These are phyloP conservation scores for Potorous gilbertii DNA, from an alignment of 2,797 vertebrate genomes.

Conservation along the genomic window DNA sequence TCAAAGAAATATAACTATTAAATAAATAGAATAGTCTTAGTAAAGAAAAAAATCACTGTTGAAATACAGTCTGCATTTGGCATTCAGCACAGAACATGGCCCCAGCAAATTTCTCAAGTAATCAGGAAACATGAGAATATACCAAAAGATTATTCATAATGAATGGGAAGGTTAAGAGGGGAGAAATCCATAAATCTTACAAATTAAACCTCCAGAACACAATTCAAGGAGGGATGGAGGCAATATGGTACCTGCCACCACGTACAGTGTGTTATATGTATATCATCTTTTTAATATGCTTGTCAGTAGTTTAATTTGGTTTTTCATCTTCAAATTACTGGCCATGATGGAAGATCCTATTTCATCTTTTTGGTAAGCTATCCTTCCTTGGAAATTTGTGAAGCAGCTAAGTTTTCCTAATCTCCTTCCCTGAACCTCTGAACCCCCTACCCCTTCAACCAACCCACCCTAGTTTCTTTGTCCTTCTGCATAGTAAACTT, in stretches of 20 bases:
- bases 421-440: neutral
- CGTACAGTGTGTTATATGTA: neutral
- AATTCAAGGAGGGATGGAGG: constrained; percentile 13
- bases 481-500: neutral
- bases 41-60: constrained; percentile 42
- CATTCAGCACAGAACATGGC: constrained; percentile 48
- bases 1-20: constrained; percentile 66
- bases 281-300: constrained; percentile 45
- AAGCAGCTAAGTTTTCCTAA: neutral
- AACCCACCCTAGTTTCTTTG: neutral
- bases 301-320: constrained; percentile 39
- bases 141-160: constrained; percentile 65
- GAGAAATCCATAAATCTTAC: constrained; percentile 61
- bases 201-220: constrained; percentile 60
- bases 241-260: neutral
- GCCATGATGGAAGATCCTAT: constrained; percentile 13
- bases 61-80: constrained; percentile 61
- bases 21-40: constrained; percentile 55
- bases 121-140: constrained; percentile 57
- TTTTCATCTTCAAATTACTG: constrained; percentile 30
- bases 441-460: neutral
- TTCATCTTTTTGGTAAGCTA: constrained; percentile 22
- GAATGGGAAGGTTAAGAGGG: constrained; percentile 59
- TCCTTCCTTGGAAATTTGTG: constrained; percentile 38
- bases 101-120: constrained; percentile 51